Base-by-base conservation (phyloP, 1,140 invertebrate species). In the Drosophila sp. region DNA sequence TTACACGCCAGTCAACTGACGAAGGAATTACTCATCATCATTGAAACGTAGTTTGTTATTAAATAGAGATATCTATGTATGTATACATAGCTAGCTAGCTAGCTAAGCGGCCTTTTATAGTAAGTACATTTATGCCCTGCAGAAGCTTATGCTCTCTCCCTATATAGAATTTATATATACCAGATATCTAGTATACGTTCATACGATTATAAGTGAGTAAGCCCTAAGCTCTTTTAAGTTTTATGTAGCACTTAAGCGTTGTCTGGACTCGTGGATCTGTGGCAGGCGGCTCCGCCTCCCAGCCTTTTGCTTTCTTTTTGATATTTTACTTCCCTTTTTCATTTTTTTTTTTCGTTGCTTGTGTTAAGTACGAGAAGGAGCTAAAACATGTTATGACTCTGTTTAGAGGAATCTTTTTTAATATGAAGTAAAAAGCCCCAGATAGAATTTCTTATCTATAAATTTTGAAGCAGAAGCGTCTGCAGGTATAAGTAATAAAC, bases 161-260 rank as follows among this genome's bases (percentile, higher is more conserved):
- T 23, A 50, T 27, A 8, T 27, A 27, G 44, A 47, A 6, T 27
- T 27, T 61, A 56, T 60, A 41, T 40, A 17, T 47, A 23, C 54
- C 50, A 60, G 35, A 23, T 66, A 29, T 56, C 35, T 35, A 38
- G 44, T 44, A 56, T 74, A 62, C 60, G 60, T 76, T 60, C 62
- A 77, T 66, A 71, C 57, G 67, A 71, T 77, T 70, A 77, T 79
- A 66, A 76, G 66, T 55, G 67, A 62, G 60, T 86, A 77, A 62
- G 84, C 83, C 84, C 69, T 73, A 73, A 87, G 83, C 84, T 68
- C 67, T 83, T 58, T 86, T 89, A 86, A 87, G 83, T 86, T 86
- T 87, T 87, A 86, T 83, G 84, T 86, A 86, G 76, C 83, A 86
- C 84, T 86, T 86, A 80, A 87, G 83, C 76, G 72, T 71, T 87